A percentile compares a stretch with the other conserved stretches of the same genome.
These are phyloP conservation scores for Sisyra terminalis DNA, from an alignment of 2,888 invertebrate genomes.

Conservation along the genomic window DNA sequence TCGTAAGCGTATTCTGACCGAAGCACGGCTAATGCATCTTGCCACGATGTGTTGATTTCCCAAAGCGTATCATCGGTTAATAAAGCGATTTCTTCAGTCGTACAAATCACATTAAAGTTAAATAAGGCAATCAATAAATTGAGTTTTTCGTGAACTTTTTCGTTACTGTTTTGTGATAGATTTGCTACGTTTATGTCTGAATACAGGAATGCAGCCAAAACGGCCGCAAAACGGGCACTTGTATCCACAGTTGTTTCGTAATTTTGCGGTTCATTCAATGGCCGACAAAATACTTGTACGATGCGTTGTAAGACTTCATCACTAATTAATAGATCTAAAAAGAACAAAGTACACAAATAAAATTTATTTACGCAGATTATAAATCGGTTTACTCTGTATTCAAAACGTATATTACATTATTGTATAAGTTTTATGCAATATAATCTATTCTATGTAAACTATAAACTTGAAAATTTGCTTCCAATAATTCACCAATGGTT, in stretches of 20 bases:
- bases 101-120: constrained; percentile 26
- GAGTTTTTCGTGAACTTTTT: constrained; percentile 22
- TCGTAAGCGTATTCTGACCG: constrained; percentile 12
- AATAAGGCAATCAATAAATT: constrained; percentile 30
- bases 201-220: constrained; percentile 32
- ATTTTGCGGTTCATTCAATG: constrained; percentile 19
- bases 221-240: constrained; percentile 33
- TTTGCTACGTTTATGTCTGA: constrained; percentile 24
- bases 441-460: too few species aligned
- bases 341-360: constrained; percentile 8
- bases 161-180: too few species aligned
- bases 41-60: constrained; percentile 40
- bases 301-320: constrained; percentile 25
- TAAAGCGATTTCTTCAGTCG: constrained; percentile 10
- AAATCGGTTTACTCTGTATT: too few species aligned
- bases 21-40: constrained; percentile 29
- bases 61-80: constrained; percentile 32
- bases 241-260: constrained; percentile 26
- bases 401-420: too few species aligned
- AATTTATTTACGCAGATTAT: too few species aligned
- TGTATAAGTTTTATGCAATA: too few species aligned
- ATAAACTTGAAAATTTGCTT: too few species aligned
- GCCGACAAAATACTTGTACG: constrained; percentile 23
- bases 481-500: too few species aligned
- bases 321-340: constrained; percentile 28